These are phyloP conservation scores for Parnassius mnemosyne DNA, from an alignment of 2,888 invertebrate species.

Conservation along the genomic window DNA sequence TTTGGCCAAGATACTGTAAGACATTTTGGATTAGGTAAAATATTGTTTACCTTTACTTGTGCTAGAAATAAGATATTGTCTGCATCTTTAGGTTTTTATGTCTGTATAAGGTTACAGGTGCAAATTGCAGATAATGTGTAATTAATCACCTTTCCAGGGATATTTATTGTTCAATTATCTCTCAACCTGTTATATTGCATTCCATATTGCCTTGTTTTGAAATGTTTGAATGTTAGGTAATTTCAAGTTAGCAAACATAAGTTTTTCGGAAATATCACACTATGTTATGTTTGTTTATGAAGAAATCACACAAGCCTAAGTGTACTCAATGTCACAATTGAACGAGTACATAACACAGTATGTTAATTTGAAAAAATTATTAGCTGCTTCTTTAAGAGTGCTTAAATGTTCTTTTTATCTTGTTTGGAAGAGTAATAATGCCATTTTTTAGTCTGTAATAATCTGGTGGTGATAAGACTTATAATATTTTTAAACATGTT, in stretches of 20 bases:
- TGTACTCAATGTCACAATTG: background rate
- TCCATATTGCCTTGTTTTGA: slow-evolving; percentile 18
- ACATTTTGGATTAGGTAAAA: slow-evolving; percentile 14
- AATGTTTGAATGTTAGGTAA: slow-evolving; percentile 14
- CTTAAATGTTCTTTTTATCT: too few relatives aligned
- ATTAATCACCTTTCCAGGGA: slow-evolving; percentile 9
- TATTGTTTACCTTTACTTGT: slow-evolving; percentile 1
- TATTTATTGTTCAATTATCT: slow-evolving; percentile 17
- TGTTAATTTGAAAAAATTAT: too few relatives aligned
- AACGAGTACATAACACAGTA: too few relatives aligned
- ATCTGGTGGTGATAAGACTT: too few relatives aligned
- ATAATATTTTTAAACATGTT: too few relatives aligned
- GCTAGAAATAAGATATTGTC: slow-evolving; percentile 2
- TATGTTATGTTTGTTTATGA: background rate
- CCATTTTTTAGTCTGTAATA: too few relatives aligned
- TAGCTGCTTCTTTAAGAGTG: too few relatives aligned
- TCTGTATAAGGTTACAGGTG: slow-evolving; percentile 4
- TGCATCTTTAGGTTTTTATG: slow-evolving; percentile 1
- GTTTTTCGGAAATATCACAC: background rate
- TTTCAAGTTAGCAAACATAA: background rate
- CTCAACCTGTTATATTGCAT: slow-evolving; percentile 11
- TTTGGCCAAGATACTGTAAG: slow-evolving; percentile 2
- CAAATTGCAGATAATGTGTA: slow-evolving; percentile 2
- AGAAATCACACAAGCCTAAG: background rate
- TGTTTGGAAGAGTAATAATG: too few relatives aligned